phyloP scores from a whole-genome alignment of 2,113 vertebrate genomes.

The Oryzias celebensis region DNA sequence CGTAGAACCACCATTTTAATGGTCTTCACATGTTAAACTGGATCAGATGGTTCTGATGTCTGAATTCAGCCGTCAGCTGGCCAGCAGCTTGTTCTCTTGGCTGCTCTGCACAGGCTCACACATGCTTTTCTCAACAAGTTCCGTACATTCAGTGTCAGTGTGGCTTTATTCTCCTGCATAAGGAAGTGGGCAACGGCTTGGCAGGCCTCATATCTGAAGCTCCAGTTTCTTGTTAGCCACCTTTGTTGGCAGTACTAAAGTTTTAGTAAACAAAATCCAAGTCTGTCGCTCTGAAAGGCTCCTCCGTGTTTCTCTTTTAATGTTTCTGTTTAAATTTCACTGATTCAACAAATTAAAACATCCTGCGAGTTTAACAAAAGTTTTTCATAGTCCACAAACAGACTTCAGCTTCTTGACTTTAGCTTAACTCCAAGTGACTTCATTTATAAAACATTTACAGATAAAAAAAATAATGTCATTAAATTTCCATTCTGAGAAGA shows the following conservation, averaged over 20 bases:
- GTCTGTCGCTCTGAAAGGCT: conserved; percentile 48
- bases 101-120: conserved; percentile 54
- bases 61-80: conserved; percentile 69
- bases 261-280: conserved; percentile 62
- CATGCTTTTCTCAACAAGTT: conserved; percentile 64
- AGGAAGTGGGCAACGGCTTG: conserved; percentile 73
- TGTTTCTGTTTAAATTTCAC: conserved; percentile 14
- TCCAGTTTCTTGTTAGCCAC: conserved; percentile 60
- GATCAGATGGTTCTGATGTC: conserved; percentile 71
- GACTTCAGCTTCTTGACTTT: conserved; percentile 10
- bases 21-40: conserved; percentile 65
- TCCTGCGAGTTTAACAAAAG: no score
- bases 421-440: background rate
- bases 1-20: conserved; percentile 64
- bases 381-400: no score
- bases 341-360: no score
- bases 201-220: conserved; percentile 50
- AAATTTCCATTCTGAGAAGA: conserved; percentile 37
- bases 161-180: conserved; percentile 64
- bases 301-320: conserved; percentile 1
- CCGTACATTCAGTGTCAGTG: conserved; percentile 59
- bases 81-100: conserved; percentile 70
- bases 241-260: conserved; percentile 51
- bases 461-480: conserved; percentile 41
- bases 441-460: background rate